A percentile compares a stretch with the other conserved stretches of the same genome.
phyloP scores from a whole-genome alignment of 2,797 vertebrate species.

The Eurystomus glaucurus region DNA sequence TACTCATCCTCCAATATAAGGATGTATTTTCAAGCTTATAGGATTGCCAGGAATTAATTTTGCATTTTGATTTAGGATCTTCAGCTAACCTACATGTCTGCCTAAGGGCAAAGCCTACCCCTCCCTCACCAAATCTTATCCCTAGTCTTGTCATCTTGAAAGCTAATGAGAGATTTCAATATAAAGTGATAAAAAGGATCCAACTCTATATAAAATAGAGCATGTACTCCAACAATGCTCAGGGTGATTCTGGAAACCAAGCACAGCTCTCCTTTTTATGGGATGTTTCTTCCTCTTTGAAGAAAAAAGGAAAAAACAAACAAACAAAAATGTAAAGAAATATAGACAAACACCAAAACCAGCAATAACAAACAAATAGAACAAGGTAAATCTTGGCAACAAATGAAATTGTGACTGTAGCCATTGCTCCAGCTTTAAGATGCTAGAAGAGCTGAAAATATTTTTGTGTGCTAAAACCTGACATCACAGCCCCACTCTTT shows the following conservation, averaged over 20 bases:
- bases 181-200: not conserved
- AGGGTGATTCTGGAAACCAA: not conserved
- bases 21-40: not conserved
- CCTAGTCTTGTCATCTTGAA: not conserved
- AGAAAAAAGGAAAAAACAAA: not conserved
- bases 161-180: not conserved
- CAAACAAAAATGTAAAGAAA: not conserved
- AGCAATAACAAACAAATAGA: not conserved
- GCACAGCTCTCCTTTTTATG: not conserved
- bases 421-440: not conserved
- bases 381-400: not conserved
- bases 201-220: not conserved
- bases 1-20: not conserved
- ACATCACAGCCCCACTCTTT: not conserved
- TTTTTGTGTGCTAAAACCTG: not conserved
- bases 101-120: not conserved
- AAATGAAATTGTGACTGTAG: not conserved
- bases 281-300: not conserved
- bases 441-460: not conserved
- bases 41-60: not conserved
- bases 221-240: not conserved
- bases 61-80: not conserved
- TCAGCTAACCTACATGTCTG: not conserved
- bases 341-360: not conserved
- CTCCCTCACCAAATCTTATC: not conserved